phyloP scores from a whole-genome alignment of 2,797 vertebrate species.

The Acipenser ruthenus region DNA sequence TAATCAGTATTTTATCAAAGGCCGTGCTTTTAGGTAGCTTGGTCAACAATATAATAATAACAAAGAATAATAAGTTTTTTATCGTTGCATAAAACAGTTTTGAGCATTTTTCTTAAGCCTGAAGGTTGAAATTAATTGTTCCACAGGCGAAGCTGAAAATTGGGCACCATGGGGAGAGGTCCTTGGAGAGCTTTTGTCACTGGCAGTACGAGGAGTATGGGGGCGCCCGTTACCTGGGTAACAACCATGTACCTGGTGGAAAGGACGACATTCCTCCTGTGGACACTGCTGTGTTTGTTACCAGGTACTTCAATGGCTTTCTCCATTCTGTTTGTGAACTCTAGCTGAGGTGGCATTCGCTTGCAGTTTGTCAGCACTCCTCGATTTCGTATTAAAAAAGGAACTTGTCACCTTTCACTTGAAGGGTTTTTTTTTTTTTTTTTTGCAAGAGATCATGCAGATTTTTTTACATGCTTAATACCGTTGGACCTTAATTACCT shows the following conservation, averaged over 20 bases:
- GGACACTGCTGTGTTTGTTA: constrained; percentile 87
- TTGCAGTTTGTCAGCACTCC: too few species aligned
- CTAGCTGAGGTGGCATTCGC: too few species aligned
- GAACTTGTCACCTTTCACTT: too few species aligned
- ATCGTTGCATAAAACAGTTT: too few species aligned
- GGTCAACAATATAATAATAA: too few species aligned
- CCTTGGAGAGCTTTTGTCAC: constrained; percentile 91
- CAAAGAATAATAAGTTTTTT: too few species aligned
- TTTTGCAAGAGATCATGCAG: constrained; percentile 21
- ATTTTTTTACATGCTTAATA: constrained; percentile 10
- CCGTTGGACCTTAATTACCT: constrained; percentile 22
- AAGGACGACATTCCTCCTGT: constrained; percentile 76
- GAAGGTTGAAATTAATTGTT: neutral
- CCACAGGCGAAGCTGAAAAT: constrained; percentile 76
- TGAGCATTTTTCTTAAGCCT: too few species aligned
- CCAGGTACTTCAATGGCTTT: constrained; percentile 65
- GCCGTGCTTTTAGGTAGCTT: too few species aligned
- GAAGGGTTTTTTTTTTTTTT: neutral
- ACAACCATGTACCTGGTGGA: constrained; percentile 81
- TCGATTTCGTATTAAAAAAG: too few species aligned
- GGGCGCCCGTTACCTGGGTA: constrained; percentile 74
- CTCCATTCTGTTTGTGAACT: neutral
- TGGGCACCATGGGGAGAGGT: constrained; percentile 86
- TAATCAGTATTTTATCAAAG: too few species aligned
- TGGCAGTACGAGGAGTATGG: constrained; percentile 93